Conservation (phyloP, 2,888 invertebrate species). For the Drosophila hamatofila region DNA sequence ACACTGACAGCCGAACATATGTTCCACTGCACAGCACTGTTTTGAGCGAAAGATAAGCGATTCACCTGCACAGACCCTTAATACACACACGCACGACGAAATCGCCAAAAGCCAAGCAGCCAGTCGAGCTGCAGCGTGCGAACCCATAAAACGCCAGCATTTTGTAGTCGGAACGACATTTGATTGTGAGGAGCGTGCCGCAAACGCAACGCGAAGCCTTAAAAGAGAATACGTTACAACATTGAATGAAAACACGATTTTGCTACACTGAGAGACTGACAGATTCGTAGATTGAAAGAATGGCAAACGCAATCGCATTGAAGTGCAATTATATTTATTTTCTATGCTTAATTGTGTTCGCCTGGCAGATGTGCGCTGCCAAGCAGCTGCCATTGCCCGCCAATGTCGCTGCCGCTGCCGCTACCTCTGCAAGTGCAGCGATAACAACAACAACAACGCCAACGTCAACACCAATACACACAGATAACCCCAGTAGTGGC, state of each 20-base stretch:
- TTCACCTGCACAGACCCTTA: constrained; percentile 31
- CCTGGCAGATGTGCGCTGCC: constrained; percentile 53
- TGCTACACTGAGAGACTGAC: background rate
- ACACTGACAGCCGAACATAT: constrained; percentile 23
- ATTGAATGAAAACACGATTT: constrained; percentile 38
- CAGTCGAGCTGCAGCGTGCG: constrained; percentile 42
- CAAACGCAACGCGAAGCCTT: constrained; percentile 47
- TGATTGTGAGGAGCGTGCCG: constrained; percentile 35
- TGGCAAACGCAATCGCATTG: constrained; percentile 23
- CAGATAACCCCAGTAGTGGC: constrained; percentile 18
- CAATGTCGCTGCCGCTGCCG: constrained; percentile 47
- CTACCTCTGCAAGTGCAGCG: constrained; percentile 33
- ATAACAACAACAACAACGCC: constrained; percentile 42
- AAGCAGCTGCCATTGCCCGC: constrained; percentile 58
- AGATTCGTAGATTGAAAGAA: constrained; percentile 23
- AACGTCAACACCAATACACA: constrained; percentile 36
- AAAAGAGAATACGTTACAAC: constrained; percentile 28
- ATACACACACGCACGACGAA: background rate
- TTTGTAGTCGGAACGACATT: constrained; percentile 28
- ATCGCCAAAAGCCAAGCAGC: constrained; percentile 42
- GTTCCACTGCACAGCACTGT: constrained; percentile 27
- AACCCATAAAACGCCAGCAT: constrained; percentile 52
- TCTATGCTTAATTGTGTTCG: constrained; percentile 36
- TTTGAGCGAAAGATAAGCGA: constrained; percentile 14
- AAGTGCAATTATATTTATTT: constrained; percentile 35